Evolutionary conservation across 2,888 invertebrate species (phyloP).

Genomic region (Caenorhabditis doughertyi): DNA sequence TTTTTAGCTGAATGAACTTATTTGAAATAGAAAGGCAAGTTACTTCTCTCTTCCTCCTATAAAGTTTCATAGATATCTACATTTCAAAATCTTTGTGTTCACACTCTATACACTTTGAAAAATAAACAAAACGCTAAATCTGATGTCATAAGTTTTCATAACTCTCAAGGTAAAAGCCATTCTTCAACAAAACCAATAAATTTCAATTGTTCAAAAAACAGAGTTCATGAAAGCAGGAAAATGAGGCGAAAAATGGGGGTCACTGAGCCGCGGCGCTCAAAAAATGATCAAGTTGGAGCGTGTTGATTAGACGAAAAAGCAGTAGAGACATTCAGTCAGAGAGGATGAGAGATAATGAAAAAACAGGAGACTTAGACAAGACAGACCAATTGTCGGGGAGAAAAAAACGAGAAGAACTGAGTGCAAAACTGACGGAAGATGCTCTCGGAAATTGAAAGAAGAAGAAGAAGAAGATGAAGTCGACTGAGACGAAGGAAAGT

Average conservation of each 20-base stretch:
- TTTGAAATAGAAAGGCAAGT: too few species aligned
- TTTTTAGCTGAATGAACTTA: too few species aligned
- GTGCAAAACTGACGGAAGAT: conserved; percentile 42
- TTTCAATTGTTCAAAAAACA: conserved; percentile 7
- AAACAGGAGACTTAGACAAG: conserved; percentile 21
- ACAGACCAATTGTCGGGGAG: conserved; percentile 30
- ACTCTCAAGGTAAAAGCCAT: not conserved
- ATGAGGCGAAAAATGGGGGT: conserved; percentile 19
- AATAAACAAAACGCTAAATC: not conserved
- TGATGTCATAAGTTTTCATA: not conserved
- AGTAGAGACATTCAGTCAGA: conserved; percentile 8
- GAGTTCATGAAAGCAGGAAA: not conserved
- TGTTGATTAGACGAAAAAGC: conserved; percentile 28
- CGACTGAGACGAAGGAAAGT: not conserved
- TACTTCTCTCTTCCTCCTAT: too few species aligned
- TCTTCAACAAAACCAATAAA: conserved; percentile 10
- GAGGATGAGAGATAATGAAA: conserved; percentile 4
- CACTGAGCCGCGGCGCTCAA: conserved; percentile 50
- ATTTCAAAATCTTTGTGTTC: not conserved
- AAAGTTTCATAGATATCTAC: too few species aligned
- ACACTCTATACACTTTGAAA: not conserved
- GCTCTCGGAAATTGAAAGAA: conserved; percentile 34
- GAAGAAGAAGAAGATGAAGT: conserved; percentile 23
- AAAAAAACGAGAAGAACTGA: conserved; percentile 18
- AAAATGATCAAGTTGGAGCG: conserved; percentile 58